phyloP scores from a whole-genome alignment of 2,888 invertebrate genomes.

The Dorcus hopei region DNA sequence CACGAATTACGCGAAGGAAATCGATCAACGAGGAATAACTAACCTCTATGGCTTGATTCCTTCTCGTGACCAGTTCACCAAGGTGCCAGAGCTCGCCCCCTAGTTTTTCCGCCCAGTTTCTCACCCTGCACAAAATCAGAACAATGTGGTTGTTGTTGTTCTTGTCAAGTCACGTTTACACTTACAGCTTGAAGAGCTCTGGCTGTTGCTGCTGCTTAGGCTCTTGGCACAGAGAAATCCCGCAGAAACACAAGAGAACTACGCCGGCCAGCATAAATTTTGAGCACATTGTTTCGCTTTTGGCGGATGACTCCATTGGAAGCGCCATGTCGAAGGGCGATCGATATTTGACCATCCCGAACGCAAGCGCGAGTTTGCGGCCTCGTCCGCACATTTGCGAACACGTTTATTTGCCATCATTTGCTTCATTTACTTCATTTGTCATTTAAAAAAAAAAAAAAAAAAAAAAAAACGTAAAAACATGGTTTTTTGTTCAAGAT shows the following conservation, averaged over 20 bases:
- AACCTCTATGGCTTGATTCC: conserved; percentile 75
- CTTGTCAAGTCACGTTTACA: not conserved
- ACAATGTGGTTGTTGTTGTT: not conserved
- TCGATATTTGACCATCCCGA: not conserved
- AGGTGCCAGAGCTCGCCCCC: conserved; percentile 77
- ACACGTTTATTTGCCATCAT: too few relatives aligned
- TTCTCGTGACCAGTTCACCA: conserved; percentile 76
- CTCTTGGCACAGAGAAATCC: conserved; percentile 13
- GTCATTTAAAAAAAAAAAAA: too few relatives aligned
- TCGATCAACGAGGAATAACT: conserved; percentile 35
- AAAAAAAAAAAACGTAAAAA: too few relatives aligned
- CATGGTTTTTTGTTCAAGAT: too few relatives aligned
- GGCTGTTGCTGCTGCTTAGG: conserved; percentile 24
- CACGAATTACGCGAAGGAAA: not conserved
- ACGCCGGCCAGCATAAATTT: not conserved
- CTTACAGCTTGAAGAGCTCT: conserved; percentile 29
- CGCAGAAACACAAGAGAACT: not conserved
- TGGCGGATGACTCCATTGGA: not conserved
- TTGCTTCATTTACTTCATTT: too few relatives aligned
- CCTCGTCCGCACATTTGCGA: too few relatives aligned
- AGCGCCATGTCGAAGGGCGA: not conserved
- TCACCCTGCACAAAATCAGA: conserved; percentile 56
- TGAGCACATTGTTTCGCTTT: not conserved
- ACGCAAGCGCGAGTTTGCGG: not conserved
- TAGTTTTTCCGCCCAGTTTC: conserved; percentile 78